Conservation (phyloP, 2,797 vertebrate species). For the Diceros bicornis region DNA sequence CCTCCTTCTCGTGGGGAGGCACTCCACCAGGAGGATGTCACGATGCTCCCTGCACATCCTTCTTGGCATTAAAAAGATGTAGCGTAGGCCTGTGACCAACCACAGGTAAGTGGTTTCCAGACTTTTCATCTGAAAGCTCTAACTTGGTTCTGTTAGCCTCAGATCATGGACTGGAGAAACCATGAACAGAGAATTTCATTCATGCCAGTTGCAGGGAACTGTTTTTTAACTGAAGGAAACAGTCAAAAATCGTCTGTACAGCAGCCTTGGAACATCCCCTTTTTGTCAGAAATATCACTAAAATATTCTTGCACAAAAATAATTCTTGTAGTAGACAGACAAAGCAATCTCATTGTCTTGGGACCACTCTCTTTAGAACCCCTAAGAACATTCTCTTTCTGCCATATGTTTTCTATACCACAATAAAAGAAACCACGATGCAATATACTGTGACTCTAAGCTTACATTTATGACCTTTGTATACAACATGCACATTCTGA, state of each 20-base stretch:
- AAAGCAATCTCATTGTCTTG: slow-evolving; percentile 12
- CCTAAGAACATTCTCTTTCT: neutral
- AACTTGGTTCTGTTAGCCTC: neutral
- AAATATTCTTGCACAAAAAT: slow-evolving; percentile 23
- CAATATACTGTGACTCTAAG: neutral
- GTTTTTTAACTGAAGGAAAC: neutral
- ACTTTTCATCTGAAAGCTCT: neutral
- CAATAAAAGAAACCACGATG: neutral
- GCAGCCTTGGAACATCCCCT: neutral
- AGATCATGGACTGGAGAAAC: neutral
- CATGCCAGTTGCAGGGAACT: neutral
- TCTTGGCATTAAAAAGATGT: neutral
- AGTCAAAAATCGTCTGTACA: neutral
- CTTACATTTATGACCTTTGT: neutral
- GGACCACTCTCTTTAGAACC: neutral
- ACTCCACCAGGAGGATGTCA: neutral
- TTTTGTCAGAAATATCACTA: neutral
- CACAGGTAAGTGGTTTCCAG: neutral
- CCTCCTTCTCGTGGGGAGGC: neutral
- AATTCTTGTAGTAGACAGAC: neutral
- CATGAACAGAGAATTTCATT: neutral
- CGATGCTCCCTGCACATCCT: neutral
- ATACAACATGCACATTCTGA: neutral
- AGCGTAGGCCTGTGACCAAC: neutral
- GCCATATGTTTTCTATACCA: neutral